These are phyloP conservation scores for Neoseiulus cucumeris DNA, from an alignment of 1,140 invertebrate genomes.

Conservation along the genomic window DNA sequence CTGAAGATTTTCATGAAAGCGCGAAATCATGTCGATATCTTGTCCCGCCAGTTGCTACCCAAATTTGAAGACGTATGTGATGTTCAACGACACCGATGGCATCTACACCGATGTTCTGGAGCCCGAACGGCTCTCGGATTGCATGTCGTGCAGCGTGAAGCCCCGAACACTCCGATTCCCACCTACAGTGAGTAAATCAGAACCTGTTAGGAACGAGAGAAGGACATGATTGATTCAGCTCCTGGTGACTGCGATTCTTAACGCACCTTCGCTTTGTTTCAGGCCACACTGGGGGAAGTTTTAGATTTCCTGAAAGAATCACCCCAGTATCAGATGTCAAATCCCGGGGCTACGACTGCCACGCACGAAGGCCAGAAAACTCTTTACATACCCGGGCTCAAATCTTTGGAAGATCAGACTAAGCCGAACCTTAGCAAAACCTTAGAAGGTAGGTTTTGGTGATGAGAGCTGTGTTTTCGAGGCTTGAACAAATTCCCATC, in stretches of 20 bases:
- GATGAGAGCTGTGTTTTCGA: no score
- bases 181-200: neutral
- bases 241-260: neutral
- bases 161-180: neutral
- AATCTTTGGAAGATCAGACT: slow-evolving; percentile 67
- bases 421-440: slow-evolving; percentile 64
- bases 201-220: neutral
- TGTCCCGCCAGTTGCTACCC: slow-evolving; percentile 46
- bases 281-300: slow-evolving; percentile 54
- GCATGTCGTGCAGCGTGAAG: neutral
- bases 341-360: slow-evolving; percentile 54
- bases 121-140: slow-evolving; percentile 42
- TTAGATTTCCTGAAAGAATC: slow-evolving; percentile 54
- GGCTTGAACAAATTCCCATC: no score
- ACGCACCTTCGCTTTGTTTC: slow-evolving; percentile 35
- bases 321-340: slow-evolving; percentile 38
- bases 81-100: slow-evolving; percentile 87
- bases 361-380: slow-evolving; percentile 68
- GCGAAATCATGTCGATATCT: slow-evolving; percentile 13
- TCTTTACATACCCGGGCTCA: slow-evolving; percentile 70
- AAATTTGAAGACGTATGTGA: slow-evolving; percentile 85
- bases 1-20: no score
- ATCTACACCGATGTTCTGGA: slow-evolving; percentile 90
- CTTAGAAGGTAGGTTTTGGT: slow-evolving; percentile 33
- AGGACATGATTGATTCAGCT: neutral